Base-by-base conservation (phyloP, 2,888 invertebrate genomes). In the Diaprepes abbreviatus region DNA sequence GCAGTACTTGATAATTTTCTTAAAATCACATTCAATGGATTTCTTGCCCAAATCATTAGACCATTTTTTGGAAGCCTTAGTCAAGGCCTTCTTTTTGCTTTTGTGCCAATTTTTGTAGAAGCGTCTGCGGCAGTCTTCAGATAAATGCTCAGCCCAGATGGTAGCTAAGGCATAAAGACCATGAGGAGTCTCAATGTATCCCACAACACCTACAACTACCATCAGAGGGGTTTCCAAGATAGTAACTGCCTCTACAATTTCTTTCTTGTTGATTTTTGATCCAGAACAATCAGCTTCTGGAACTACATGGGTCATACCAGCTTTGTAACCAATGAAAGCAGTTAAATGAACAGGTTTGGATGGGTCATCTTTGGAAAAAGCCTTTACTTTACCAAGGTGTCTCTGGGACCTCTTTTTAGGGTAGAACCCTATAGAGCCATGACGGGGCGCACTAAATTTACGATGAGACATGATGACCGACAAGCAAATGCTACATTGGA, bases 41-140 rank as follows among this genome's bases (percentile, higher is more conserved):
- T 97, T 96, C 85, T 95, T 94, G 69, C 99, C 99, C 77, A 94
- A 90, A 80, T 96, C 95, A 88, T 98, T 98, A 80, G 94, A 93
- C 98, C 99, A 99, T 86, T 98, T 99, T 88, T 98, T 98, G 83
- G 95, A 93, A 73, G 96, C 91, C 87, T 98, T 98, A 76, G 96
- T 95, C 88, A 98, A 99, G 74, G 99, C 99, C 96, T 98, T 98
- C 95, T 98, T 99, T 92, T 99, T 97, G 86, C 96, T 96, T 88
- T 96, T 95, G 89, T 97, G 97, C 99, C 99, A 99, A 88, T 99
- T 99, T 90, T 98, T 99, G 89, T 99, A 99, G 90, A 99, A 98
- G 77, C 99, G 92, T 83, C 99, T 93, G 79, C 95, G 92, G 86
- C 98, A 98, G 83, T 99, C 99, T 85, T 99, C 99, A 43, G 96